Conservation (phyloP, 2,113 vertebrate species). For the Triplophysa siluroides region DNA sequence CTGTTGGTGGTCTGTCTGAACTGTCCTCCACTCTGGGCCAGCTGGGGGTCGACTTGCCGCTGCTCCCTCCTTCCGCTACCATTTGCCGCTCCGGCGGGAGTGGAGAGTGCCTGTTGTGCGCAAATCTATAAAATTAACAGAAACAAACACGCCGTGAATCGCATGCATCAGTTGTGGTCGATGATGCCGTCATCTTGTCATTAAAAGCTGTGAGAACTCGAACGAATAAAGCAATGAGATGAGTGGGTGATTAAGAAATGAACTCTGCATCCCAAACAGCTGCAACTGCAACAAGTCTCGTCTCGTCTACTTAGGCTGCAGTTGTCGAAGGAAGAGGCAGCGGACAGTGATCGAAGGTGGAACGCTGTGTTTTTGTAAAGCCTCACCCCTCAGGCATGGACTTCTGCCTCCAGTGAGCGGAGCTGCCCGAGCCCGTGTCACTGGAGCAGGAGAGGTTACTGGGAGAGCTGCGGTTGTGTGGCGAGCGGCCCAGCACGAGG, state of each 20-base stretch:
- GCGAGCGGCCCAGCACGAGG: constrained; percentile 86
- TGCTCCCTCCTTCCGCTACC: constrained; percentile 79
- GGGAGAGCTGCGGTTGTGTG: constrained; percentile 93
- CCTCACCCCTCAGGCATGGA: constrained; percentile 98
- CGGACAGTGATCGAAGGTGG: not conserved
- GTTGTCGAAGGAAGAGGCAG: not conserved
- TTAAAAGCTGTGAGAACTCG: not conserved
- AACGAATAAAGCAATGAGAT: not conserved
- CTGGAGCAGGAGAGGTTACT: constrained; percentile 94
- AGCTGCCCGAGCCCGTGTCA: constrained; percentile 86
- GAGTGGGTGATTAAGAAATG: not conserved
- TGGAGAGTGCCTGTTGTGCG: constrained; percentile 86
- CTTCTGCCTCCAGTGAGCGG: constrained; percentile 92
- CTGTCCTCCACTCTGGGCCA: constrained; percentile 90
- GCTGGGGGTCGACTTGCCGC: constrained; percentile 87
- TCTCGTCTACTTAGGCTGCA: too few relatives aligned
- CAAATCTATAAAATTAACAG: constrained; percentile 77
- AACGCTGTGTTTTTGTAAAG: constrained; percentile 3
- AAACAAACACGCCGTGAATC: not conserved
- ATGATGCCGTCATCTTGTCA: not conserved
- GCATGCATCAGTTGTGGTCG: not conserved
- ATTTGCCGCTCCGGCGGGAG: constrained; percentile 88
- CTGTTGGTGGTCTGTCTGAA: constrained; percentile 51
- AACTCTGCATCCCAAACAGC: too few relatives aligned
- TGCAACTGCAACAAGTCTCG: too few relatives aligned